Evolutionary conservation across 2,888 invertebrate species (phyloP), one percentile per base, ranked within the genome.

Genomic region (Rhopalosiphum nymphaeae): DNA sequence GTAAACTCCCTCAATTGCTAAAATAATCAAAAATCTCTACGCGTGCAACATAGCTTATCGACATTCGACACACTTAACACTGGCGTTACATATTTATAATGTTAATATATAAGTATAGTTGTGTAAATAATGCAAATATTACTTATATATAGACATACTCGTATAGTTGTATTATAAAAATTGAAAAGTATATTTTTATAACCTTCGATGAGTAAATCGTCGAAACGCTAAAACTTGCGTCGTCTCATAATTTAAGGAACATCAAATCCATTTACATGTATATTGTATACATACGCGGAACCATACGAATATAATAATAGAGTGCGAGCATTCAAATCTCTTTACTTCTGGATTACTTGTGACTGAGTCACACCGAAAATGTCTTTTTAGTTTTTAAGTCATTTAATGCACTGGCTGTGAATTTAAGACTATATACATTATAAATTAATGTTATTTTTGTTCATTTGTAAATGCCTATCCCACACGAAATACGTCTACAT

Each of bases 281-380:
- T 53, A 53, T 21, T 16, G 78, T 21, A n/a, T 53, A 53, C 53
- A 4, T 21, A 21, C n/a, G 21, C 21, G 36, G 9, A 36, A 78
- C 36, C 36, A 78, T 36, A 36, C 36, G 36, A 78, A 78, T 21
- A 36, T 4, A 36, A 36, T 25, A 67, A 67, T 78, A 21, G 61
- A 61, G 90, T 16, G 61, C 90, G 90, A 10, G 90, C 90, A 90
- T 90, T 90, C 10, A 90, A 90, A 90, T 90, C 90, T 90, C 61
- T 90, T 89, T 46, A 29, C 89, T 89, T 26, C 61, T 29, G 3
- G 3, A 86, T 67, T 67, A 67, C 16, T 1, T n/a, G 16, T 16
- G n/a, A n/a, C n/a, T n/a, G n/a, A n/a, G 13, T 67, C 13, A n/a
- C 67, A n/a, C 4, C 5, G 11, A n/a, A 67, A n/a, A 16, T n/a